phyloP scores from a whole-genome alignment of 2,797 vertebrate genomes.

The Cyclopterus lumpus region DNA sequence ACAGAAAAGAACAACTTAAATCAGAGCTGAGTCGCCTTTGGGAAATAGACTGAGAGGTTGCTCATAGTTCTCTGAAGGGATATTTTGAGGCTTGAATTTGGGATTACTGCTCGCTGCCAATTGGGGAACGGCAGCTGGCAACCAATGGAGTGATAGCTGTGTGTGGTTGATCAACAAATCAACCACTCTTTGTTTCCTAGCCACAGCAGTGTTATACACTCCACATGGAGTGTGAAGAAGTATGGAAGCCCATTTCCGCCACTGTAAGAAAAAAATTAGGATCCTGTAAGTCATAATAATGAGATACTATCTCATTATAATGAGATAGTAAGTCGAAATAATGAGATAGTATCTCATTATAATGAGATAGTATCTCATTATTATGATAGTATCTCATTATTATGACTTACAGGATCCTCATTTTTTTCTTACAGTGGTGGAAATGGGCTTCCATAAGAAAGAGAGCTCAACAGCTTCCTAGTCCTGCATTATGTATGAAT shows the following conservation, averaged over 20 bases:
- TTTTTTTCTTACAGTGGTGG: too few relatives aligned
- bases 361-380: too few relatives aligned
- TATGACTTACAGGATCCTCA: too few relatives aligned
- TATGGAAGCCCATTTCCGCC: too few relatives aligned
- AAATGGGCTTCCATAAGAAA: too few relatives aligned
- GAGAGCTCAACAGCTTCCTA: background rate
- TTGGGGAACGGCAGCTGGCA: background rate
- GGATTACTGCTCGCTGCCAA: background rate
- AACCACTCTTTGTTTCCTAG: background rate
- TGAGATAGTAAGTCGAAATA: too few relatives aligned
- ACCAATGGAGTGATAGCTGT: background rate
- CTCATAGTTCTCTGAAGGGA: background rate
- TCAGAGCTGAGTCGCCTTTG: background rate
- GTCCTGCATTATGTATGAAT: background rate
- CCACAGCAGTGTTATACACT: background rate
- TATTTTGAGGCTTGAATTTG: background rate
- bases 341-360: too few relatives aligned
- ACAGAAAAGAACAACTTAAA: background rate
- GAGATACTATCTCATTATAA: too few relatives aligned
- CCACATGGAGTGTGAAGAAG: background rate
- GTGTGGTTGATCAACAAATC: conserved; percentile 3
- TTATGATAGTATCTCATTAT: too few relatives aligned
- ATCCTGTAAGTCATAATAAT: too few relatives aligned
- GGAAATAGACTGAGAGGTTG: background rate
- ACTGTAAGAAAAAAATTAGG: too few relatives aligned